Evolutionary conservation across 2,113 vertebrate genomes (phyloP).

Genomic region (Pangasianodon gigas): DNA sequence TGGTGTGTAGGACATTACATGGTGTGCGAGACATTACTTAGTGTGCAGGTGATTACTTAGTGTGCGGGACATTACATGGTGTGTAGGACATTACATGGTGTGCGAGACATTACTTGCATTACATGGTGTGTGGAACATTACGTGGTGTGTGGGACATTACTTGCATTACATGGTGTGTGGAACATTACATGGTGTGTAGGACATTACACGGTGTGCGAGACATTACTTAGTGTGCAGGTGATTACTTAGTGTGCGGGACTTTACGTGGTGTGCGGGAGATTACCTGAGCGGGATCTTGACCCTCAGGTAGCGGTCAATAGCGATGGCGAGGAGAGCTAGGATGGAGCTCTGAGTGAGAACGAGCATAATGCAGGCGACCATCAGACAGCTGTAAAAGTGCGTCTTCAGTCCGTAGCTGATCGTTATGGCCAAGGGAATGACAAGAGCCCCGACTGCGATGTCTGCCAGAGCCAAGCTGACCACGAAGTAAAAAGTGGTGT

Average conservation of each 20-base stretch:
- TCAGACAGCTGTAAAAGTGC: constrained; percentile 89
- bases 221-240: too few relatives aligned
- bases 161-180: too few relatives aligned
- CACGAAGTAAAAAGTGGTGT: constrained; percentile 96
- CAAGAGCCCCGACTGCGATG: constrained; percentile 91
- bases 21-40: too few relatives aligned
- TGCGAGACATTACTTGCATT: too few relatives aligned
- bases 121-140: not conserved
- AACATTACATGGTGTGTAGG: too few relatives aligned
- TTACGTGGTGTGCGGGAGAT: constrained; percentile 17
- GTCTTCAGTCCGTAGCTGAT: constrained; percentile 86
- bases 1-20: too few relatives aligned
- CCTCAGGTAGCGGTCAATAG: constrained; percentile 92
- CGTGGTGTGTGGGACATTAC: too few relatives aligned
- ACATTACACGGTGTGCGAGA: too few relatives aligned
- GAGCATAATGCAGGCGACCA: constrained; percentile 88
- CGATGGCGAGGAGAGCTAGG: constrained; percentile 92
- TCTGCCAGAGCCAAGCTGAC: constrained; percentile 93
- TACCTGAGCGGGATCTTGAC: constrained; percentile 97
- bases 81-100: too few relatives aligned
- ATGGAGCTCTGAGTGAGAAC: constrained; percentile 98
- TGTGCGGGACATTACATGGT: too few relatives aligned
- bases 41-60: too few relatives aligned
- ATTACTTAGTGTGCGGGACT: not conserved
- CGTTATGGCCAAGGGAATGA: constrained; percentile 91